These are phyloP conservation scores for Ascaphus truei DNA, from an alignment of 2,113 vertebrate species.

Conservation along the genomic window DNA sequence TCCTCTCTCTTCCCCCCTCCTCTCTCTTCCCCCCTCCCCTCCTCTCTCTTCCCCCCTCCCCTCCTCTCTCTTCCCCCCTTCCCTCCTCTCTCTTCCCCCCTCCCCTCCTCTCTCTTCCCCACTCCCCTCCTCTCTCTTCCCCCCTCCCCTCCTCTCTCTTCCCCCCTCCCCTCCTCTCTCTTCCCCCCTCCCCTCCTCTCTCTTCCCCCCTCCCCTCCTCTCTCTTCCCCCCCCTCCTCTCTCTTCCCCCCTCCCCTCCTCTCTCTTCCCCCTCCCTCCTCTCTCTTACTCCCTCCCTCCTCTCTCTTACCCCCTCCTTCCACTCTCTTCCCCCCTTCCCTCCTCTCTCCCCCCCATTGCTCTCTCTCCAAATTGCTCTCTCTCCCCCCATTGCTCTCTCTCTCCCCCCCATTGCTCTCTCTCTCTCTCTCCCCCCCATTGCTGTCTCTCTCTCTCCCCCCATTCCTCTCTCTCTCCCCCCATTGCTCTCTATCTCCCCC, in stretches of 20 bases:
- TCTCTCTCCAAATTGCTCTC: no score
- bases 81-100: no score
- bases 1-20: no score
- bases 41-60: no score
- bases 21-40: no score
- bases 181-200: no score
- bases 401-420: neutral
- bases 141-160: neutral
- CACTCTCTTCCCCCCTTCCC: neutral
- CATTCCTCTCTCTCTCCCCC: neutral
- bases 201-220: neutral
- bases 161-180: neutral
- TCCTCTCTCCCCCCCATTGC: no score
- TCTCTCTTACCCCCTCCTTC: neutral
- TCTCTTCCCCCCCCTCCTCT: no score
- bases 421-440: no score
- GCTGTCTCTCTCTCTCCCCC: no score
- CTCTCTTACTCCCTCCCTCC: neutral
- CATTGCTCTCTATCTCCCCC: neutral
- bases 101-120: no score
- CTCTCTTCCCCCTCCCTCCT: neutral
- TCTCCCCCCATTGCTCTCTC: neutral
- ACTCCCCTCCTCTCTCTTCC: neutral
- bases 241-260: neutral
- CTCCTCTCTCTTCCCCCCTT: no score